Base-by-base conservation (phyloP, 2,888 invertebrate species). In the Masnerella sp. region DNA sequence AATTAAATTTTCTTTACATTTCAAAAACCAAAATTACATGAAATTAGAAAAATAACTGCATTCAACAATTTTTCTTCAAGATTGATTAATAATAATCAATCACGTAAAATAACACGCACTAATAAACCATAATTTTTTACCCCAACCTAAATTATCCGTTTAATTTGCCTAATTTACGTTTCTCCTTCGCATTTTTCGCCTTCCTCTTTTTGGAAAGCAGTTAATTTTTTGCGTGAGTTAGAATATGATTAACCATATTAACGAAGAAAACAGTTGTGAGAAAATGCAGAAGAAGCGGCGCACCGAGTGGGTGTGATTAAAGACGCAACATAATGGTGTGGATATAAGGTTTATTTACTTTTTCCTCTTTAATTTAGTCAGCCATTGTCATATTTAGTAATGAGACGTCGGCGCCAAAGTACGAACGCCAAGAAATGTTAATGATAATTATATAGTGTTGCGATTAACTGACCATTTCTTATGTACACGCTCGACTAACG, bases 401-500 rank as follows among this genome's bases (percentile, higher is more conserved):
- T 64, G 68, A 74, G 73, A 68, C 56, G 38, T 51, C 59, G 32
- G 62, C 36, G 36, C 47, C 47, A 49, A 54, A 67, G 49, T 32
- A 72, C 67, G 54, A 45, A 40, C 52, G 32, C 38, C 43, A 64
- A 70, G 67, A 67, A 74, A 69, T 74, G 74, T 74, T 74, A 62
- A 74, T 70, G 74, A 74, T 70, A 74, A 74, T 74, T 69, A 74
- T 59, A 74, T 59, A 38, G 61, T 67, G 56, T 62, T 30, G 56
- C 65, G 67, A 70, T 65, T 62, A 70, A 74, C 70, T 67, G 56
- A 67, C 69, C 62, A 59, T 58, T 74, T 76, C 67, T 75, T 74
- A 61, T 71, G 71, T 64, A 65, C 61, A 69, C 59, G 62, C 64
- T 64, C 70, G 47, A 65, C 74, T 74, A 74, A 74, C 62, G 74